These are phyloP conservation scores for Crossocerus cetratus DNA, from an alignment of 2,888 invertebrate genomes.

Conservation along the genomic window DNA sequence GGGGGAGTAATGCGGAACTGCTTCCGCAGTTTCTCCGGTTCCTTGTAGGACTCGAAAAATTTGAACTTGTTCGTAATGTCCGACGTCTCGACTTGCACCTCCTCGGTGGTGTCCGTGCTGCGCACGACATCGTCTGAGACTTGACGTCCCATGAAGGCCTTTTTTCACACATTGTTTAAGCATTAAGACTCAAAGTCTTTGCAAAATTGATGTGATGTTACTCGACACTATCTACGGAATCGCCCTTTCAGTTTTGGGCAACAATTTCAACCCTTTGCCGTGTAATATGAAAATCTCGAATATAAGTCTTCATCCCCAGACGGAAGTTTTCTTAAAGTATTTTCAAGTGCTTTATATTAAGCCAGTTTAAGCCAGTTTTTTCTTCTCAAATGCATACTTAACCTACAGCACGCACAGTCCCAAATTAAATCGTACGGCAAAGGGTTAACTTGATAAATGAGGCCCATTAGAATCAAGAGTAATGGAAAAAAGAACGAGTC, in stretches of 20 bases:
- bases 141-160: conserved; percentile 79
- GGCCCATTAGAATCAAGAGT: neutral
- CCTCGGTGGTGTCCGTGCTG: conserved; percentile 85
- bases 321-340: no score
- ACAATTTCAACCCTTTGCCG: no score
- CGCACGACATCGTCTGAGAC: conserved; percentile 85
- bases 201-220: neutral
- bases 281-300: no score
- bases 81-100: conserved; percentile 87
- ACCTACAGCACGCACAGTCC: no score
- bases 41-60: conserved; percentile 93
- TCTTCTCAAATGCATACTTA: no score
- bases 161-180: conserved; percentile 42
- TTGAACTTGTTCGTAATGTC: conserved; percentile 92
- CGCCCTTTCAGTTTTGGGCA: no score
- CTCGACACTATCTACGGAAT: neutral
- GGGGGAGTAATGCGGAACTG: conserved; percentile 94
- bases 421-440: no score
- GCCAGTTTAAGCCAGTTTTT: no score
- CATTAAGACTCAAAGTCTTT: conserved; percentile 9
- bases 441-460: neutral
- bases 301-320: no score
- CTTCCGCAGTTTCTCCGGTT: conserved; percentile 83
- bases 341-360: no score
- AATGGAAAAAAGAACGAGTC: neutral